Conservation (phyloP, 53 echinoderm and acorn worm species). For the Paracentrotus lividus region DNA sequence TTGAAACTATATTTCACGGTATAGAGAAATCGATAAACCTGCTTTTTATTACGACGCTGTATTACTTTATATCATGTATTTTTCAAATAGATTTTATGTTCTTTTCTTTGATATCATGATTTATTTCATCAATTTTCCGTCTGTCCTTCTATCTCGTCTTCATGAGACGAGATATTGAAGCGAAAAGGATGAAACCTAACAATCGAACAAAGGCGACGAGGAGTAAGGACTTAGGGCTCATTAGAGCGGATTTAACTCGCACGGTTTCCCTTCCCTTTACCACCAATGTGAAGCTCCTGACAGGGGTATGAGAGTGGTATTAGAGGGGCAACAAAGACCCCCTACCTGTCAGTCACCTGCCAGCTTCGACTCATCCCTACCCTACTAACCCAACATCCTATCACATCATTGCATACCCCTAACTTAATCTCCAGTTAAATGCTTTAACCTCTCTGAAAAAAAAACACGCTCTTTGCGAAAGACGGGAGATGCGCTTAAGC, state of each 20-base stretch:
- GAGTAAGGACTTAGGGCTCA: conserved; percentile 59
- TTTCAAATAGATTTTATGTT: not conserved
- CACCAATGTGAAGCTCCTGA: not conserved
- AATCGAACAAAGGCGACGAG: conserved; percentile 65
- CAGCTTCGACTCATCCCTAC: conserved; percentile 22
- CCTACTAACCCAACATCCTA: conserved; percentile 67
- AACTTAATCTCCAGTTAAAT: conserved; percentile 66
- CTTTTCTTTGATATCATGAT: not conserved
- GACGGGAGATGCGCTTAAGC: conserved; percentile 32
- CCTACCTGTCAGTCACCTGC: conserved; percentile 70
- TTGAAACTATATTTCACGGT: too few species aligned
- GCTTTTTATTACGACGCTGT: too few species aligned
- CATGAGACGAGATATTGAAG: not conserved
- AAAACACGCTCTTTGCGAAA: conserved; percentile 8
- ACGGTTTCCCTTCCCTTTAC: conserved; percentile 40
- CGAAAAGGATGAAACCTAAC: conserved; percentile 37
- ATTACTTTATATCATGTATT: not conserved
- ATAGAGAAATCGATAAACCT: too few species aligned
- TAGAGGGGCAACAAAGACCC: conserved; percentile 60
- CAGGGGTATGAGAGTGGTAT: conserved; percentile 1
- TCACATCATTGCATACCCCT: conserved; percentile 59
- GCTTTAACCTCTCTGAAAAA: conserved; percentile 57
- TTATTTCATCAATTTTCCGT: not conserved
- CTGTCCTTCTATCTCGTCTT: conserved; percentile 7
- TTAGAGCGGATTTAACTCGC: conserved; percentile 61